Conservation (phyloP, 1,140 invertebrate species). For the Odontomachus brunneus region DNA sequence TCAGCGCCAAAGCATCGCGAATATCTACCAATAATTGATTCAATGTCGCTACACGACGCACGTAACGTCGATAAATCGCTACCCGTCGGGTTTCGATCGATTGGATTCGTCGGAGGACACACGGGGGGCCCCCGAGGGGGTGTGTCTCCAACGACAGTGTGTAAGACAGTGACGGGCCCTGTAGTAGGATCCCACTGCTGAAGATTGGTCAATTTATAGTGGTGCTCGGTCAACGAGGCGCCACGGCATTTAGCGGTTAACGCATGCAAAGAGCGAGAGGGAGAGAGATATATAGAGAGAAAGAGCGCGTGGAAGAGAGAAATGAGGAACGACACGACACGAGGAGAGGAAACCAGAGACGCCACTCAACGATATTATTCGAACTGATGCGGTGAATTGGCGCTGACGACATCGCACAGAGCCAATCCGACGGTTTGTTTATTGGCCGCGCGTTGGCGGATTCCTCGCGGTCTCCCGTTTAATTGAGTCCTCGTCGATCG, state of each 20-base stretch:
- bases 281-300: slow-evolving; percentile 44
- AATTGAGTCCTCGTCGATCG: slow-evolving; percentile 78
- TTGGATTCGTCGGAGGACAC: background rate
- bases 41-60: slow-evolving; percentile 26
- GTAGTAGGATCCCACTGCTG: slow-evolving; percentile 53
- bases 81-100: slow-evolving; percentile 14
- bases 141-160: background rate
- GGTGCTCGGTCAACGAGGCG: slow-evolving; percentile 82
- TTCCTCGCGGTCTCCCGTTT: slow-evolving; percentile 76
- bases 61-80: slow-evolving; percentile 28
- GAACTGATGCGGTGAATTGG: slow-evolving; percentile 83
- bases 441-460: slow-evolving; percentile 80
- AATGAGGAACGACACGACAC: slow-evolving; percentile 52
- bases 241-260: slow-evolving; percentile 83
- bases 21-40: slow-evolving; percentile 32
- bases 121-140: slow-evolving; percentile 12
- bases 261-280: slow-evolving; percentile 68
- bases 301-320: slow-evolving; percentile 59
- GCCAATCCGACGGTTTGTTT: slow-evolving; percentile 80
- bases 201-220: slow-evolving; percentile 84
- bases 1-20: background rate
- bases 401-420: slow-evolving; percentile 77
- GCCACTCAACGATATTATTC: slow-evolving; percentile 78
- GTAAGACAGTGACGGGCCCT: slow-evolving; percentile 28
- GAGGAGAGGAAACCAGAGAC: slow-evolving; percentile 68